These are phyloP conservation scores for Dione juno DNA, from an alignment of 2,888 invertebrate species.

Conservation along the genomic window DNA sequence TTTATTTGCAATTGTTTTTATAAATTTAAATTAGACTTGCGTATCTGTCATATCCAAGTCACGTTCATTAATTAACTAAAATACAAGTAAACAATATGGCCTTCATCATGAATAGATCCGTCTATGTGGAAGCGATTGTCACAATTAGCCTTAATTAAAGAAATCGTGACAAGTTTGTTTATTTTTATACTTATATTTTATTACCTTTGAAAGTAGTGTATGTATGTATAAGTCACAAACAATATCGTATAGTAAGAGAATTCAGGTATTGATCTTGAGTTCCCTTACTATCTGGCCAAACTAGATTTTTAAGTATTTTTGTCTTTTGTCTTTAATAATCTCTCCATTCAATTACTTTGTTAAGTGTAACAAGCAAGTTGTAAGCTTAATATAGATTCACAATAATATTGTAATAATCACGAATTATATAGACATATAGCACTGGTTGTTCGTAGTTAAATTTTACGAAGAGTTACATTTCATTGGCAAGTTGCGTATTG, in stretches of 20 bases:
- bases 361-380: not conserved
- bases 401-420: too few relatives aligned
- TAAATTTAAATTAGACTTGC: not conserved
- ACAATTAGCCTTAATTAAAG: conserved; percentile 63
- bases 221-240: too few relatives aligned
- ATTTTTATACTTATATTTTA: too few relatives aligned
- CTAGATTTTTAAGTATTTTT: not conserved
- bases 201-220: conserved; percentile 47
- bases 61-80: conserved; percentile 30
- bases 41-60: conserved; percentile 5
- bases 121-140: conserved; percentile 50
- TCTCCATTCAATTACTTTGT: conserved; percentile 1
- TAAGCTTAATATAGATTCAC: too few relatives aligned
- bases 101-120: conserved; percentile 24
- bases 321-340: not conserved
- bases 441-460: too few relatives aligned
- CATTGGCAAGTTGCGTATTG: too few relatives aligned
- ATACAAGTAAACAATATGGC: conserved; percentile 7
- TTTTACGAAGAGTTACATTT: too few relatives aligned
- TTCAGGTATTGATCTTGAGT: too few relatives aligned
- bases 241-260: too few relatives aligned
- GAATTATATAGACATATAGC: too few relatives aligned
- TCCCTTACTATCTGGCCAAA: not conserved
- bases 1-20: not conserved
- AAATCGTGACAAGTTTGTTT: conserved; percentile 55